Percentiles rank a stretch among this genome's conserved stretches.
Conservation (phyloP, 2,113 vertebrate genomes). For the Gobiocypris rarus region DNA sequence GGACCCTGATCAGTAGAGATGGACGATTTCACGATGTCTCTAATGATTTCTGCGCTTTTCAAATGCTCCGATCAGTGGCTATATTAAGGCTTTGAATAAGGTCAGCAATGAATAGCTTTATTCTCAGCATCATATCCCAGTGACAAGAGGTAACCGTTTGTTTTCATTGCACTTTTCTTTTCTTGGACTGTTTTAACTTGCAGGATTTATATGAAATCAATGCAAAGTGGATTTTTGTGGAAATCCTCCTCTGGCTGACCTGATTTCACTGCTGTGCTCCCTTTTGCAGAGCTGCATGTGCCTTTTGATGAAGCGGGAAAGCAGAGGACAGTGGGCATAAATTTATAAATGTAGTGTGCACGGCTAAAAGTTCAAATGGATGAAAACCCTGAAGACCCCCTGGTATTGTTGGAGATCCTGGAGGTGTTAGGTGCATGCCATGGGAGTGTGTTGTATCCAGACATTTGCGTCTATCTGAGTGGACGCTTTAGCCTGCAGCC, state of each 20-base stretch:
- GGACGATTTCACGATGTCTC: background rate
- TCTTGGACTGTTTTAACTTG: constrained; percentile 1
- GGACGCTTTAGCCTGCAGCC: constrained; percentile 89
- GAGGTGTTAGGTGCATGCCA: constrained; percentile 91
- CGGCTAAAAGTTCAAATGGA: constrained; percentile 26
- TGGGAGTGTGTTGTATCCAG: constrained; percentile 87
- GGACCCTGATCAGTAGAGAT: constrained; percentile 4
- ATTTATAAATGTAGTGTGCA: background rate
- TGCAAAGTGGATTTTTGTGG: background rate
- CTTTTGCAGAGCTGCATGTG: constrained; percentile 33
- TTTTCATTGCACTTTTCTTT: constrained; percentile 8
- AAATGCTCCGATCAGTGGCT: constrained; percentile 36
- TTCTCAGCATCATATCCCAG: constrained; percentile 29
- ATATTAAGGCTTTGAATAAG: constrained; percentile 60
- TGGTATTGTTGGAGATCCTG: constrained; percentile 88
- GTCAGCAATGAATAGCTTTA: constrained; percentile 52
- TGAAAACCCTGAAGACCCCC: constrained; percentile 76
- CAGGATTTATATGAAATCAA: constrained; percentile 9
- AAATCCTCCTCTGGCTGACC: constrained; percentile 36
- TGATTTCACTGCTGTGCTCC: constrained; percentile 32
- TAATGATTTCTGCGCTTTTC: constrained; percentile 32
- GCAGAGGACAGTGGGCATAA: background rate
- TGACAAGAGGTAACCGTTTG: constrained; percentile 37
- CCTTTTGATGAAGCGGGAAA: background rate
- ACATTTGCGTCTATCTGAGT: constrained; percentile 92